These are phyloP conservation scores for Brachyalestes nurse DNA, from an alignment of 2,797 vertebrate species.

Conservation along the genomic window DNA sequence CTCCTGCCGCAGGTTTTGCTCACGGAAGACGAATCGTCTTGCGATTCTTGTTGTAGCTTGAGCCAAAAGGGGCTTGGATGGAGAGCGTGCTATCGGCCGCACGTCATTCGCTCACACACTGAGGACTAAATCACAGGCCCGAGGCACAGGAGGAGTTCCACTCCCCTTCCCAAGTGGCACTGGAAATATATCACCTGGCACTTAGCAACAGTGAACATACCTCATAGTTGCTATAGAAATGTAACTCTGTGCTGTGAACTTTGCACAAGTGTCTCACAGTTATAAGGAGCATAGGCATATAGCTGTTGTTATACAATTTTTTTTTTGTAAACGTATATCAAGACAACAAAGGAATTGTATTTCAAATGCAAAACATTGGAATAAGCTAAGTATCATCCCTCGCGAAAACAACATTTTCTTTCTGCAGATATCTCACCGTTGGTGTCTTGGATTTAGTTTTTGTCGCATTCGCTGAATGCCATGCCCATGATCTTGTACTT, in stretches of 20 bases:
- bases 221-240: constrained; percentile 77
- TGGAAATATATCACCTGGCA: constrained; percentile 71
- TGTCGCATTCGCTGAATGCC: constrained; percentile 76
- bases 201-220: constrained; percentile 76
- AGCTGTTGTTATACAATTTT: constrained; percentile 59
- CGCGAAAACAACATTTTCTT: constrained; percentile 64
- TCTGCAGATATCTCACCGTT: constrained; percentile 81
- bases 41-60: constrained; percentile 49
- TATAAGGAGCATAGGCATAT: constrained; percentile 63
- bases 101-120: constrained; percentile 28
- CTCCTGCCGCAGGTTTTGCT: constrained; percentile 36
- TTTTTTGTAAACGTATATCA: constrained; percentile 70
- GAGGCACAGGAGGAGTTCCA: constrained; percentile 61
- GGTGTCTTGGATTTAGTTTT: constrained; percentile 87
- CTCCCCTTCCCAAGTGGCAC: constrained; percentile 62
- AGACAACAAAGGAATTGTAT: constrained; percentile 63
- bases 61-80: constrained; percentile 48
- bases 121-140: constrained; percentile 58
- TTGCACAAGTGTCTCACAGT: constrained; percentile 66
- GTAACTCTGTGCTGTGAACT: constrained; percentile 67
- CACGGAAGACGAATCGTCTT: constrained; percentile 35
- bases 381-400: constrained; percentile 67
- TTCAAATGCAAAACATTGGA: constrained; percentile 56
- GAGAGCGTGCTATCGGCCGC: constrained; percentile 30
- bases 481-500: constrained; percentile 80